Percentiles rank a stretch among this genome's conserved stretches.
These are phyloP conservation scores for Lepus townsendii DNA, from an alignment of 2,797 vertebrate genomes.

Conservation along the genomic window DNA sequence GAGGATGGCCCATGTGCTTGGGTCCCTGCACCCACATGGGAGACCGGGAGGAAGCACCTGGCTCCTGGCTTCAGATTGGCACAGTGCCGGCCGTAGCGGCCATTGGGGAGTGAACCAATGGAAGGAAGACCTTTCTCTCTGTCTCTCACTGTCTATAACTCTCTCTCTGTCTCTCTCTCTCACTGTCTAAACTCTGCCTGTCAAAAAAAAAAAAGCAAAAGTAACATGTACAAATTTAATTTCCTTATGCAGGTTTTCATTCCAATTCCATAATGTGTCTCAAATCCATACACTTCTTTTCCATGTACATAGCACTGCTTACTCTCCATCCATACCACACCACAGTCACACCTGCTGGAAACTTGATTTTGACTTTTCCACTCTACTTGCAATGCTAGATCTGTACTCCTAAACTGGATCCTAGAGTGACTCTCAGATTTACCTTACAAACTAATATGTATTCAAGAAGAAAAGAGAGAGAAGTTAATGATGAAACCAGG, in stretches of 20 bases:
- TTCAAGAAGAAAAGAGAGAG: constrained; percentile 6
- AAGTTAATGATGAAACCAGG: background rate
- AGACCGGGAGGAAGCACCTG: too few species aligned
- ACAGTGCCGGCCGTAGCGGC: too few species aligned
- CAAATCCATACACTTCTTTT: background rate
- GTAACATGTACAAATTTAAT: background rate
- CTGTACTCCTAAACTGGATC: background rate
- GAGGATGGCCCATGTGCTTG: too few species aligned
- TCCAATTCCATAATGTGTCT: background rate
- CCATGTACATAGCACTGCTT: background rate
- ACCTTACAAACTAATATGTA: background rate
- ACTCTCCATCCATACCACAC: background rate
- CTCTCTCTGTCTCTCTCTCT: too few species aligned
- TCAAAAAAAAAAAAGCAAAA: background rate
- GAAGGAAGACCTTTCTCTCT: too few species aligned
- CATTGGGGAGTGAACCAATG: too few species aligned
- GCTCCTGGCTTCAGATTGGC: too few species aligned
- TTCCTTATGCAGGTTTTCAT: background rate
- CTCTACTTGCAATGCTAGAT: background rate
- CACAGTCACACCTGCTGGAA: background rate
- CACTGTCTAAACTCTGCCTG: too few species aligned
- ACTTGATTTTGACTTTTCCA: background rate
- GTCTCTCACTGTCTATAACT: too few species aligned
- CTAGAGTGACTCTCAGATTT: background rate
- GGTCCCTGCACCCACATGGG: too few species aligned